phyloP scores from a whole-genome alignment of 1,140 invertebrate species.

The Drosophila sproati region DNA sequence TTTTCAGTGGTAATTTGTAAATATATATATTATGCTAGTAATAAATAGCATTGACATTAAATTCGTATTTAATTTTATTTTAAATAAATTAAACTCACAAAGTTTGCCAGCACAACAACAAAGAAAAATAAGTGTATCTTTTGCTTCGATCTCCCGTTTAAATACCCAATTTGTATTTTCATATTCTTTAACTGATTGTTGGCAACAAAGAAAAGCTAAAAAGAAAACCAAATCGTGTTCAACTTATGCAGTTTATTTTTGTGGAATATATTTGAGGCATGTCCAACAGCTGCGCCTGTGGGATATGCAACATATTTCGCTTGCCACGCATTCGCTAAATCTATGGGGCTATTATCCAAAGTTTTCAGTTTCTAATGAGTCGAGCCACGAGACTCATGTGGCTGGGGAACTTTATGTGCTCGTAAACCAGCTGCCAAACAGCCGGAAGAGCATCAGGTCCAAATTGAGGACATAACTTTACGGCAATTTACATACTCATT shows the following conservation, averaged over 20 bases:
- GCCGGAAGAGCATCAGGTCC: conserved; percentile 29
- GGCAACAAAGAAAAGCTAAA: conserved; percentile 1
- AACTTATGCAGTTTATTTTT: conserved; percentile 37
- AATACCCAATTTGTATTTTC: background rate
- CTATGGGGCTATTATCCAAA: conserved; percentile 58
- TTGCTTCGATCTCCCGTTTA: background rate
- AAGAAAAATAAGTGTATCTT: background rate
- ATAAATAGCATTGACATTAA: too few relatives aligned
- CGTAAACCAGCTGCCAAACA: conserved; percentile 58
- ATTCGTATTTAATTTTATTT: too few relatives aligned
- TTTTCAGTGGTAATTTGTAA: too few relatives aligned
- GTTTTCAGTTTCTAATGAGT: conserved; percentile 59
- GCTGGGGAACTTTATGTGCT: conserved; percentile 66
- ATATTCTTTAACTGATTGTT: background rate
- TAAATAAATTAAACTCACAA: too few relatives aligned
- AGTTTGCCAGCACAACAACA: too few relatives aligned
- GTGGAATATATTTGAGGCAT: conserved; percentile 9
- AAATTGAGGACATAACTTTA: conserved; percentile 74
- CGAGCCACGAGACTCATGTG: conserved; percentile 57
- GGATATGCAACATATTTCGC: conserved; percentile 37
- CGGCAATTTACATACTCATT: conserved; percentile 79
- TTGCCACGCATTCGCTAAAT: conserved; percentile 47
- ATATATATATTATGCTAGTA: too few relatives aligned
- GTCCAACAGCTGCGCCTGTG: conserved; percentile 38
- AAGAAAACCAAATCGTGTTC: conserved; percentile 1